Base-by-base conservation (phyloP, 2,797 vertebrate genomes). In the Malurus splendens region DNA sequence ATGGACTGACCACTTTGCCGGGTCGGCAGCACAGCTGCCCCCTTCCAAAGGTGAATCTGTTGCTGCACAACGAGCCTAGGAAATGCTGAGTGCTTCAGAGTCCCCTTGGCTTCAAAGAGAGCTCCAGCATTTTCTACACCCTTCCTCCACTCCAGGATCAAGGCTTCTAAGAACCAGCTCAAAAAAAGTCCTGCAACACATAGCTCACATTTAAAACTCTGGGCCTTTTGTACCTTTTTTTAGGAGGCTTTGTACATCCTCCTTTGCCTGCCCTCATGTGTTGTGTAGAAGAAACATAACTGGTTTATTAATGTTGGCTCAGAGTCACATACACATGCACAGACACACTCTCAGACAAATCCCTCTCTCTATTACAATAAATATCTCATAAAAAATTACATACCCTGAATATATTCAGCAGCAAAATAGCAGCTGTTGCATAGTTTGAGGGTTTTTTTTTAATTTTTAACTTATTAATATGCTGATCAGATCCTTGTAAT, bases 401-500 rank as follows among this genome's bases (percentile, higher is more conserved):
- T 92, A 95, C 71, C 64, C 93, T 93, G 89, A 96, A 97, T 93
- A 90, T 89, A 86, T 93, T 95, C 62, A 64, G 92, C 57, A 93
- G 94, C 90, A 95, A 97, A 96, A 89, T 94, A 97, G 83, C 96
- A 97, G 95, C 95, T 97, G 95, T 93, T 96, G 73, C 80, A 93
- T 94, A 94, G 73, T 95, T 95, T 52, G 73, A 68, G 85, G 25
- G 18, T 0, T 18, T 28, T 18, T 28, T 74, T 96, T 90, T 70
- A n/a, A 91, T 95, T 91, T 94, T 95, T 93, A 95, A 95, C 93
- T 96, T 92, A 95, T 96, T 96, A 97, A 96, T 93, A 97, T 95
- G 96, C 96, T 92, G 92, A 96, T 97, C 96, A 95, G 94, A 96
- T 93, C 85, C 94, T 85, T 90, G 86, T 96, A 95, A 96, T 97